Base-by-base conservation (phyloP, 1,140 invertebrate species). In the Magallana ariakensis region DNA sequence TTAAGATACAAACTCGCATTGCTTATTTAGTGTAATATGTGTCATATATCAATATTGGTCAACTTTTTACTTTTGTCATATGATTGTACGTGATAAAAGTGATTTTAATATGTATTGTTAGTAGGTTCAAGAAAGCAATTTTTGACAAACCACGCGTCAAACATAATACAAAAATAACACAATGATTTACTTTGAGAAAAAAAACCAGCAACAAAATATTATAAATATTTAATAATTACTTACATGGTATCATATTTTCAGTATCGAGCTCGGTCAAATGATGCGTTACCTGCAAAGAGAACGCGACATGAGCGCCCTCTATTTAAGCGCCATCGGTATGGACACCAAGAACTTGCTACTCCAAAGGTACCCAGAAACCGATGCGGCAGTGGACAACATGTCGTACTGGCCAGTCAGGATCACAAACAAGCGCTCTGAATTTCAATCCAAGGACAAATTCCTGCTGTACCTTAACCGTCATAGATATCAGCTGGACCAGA, bases 231-330 rank as follows among this genome's bases (percentile, higher is more conserved):
- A 15, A 16, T 3, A 46, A 62, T n/a, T n/a, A n/a, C 15, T 16
- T 62, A 62, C 15, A 15, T 3, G 19, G 4, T 16, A 4, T 16
- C 60, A 62, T 62, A 16, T 10, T 58, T 87, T 84, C 58, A 84
- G 88, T 13, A 46, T 85, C 4, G 83, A 89, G 10, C 53, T 89
- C 13, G 90, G 91, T 16, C 54, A 85, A 22, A 81, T 92, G 33
- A 75, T 92, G 11, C 88, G 91, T 33, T 87, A 75, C 16, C 84
- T 92, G 13, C 91, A 92, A 82, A 57, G 86, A 70, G 91, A 92
- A 70, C 84, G 91, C 11, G 91, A 92, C 80, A 87, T 91, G 83
- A 92, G 90, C 57, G 88, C 91, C 19, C 83, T 92, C 6, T 92
- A 92, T 62, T 70, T 91, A 7, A 88, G 88, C 62, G 87, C 80